Evolutionary conservation across 1,140 invertebrate species (phyloP).

Genomic region (Thalassaphorura encarpata): DNA sequence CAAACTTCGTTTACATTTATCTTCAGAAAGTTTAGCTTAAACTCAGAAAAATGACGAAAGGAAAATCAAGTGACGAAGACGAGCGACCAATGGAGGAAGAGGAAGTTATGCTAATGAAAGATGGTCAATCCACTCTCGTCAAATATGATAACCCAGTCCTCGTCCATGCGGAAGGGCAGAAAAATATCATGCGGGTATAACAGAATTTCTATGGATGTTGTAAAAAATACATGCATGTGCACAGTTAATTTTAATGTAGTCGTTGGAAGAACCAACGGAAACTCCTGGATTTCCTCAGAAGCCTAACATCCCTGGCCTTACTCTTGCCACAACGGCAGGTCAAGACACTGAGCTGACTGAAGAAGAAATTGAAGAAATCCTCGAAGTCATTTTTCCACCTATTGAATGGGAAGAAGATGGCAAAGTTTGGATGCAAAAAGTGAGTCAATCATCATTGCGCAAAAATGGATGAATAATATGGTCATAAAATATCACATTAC

Average conservation of each 20-base stretch:
- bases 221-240: background rate
- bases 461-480: no score
- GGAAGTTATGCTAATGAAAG: background rate
- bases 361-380: background rate
- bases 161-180: conserved; percentile 58
- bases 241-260: conserved; percentile 34
- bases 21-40: no score
- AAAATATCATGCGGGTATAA: conserved; percentile 34
- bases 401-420: background rate
- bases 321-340: background rate
- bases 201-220: background rate
- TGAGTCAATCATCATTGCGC: no score
- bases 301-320: background rate
- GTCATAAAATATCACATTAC: no score
- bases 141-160: conserved; percentile 83
- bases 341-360: background rate
- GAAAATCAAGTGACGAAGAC: no score
- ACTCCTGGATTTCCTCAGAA: background rate
- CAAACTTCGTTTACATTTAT: no score
- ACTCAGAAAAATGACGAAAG: no score
- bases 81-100: no score
- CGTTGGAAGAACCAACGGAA: conserved; percentile 1
- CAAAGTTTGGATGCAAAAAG: background rate
- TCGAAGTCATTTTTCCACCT: background rate
- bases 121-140: conserved; percentile 63